Percentiles rank a stretch among this genome's conserved stretches.
These are phyloP conservation scores for Aspidoscelis tigris DNA, from an alignment of 2,113 vertebrate genomes.

Conservation along the genomic window DNA sequence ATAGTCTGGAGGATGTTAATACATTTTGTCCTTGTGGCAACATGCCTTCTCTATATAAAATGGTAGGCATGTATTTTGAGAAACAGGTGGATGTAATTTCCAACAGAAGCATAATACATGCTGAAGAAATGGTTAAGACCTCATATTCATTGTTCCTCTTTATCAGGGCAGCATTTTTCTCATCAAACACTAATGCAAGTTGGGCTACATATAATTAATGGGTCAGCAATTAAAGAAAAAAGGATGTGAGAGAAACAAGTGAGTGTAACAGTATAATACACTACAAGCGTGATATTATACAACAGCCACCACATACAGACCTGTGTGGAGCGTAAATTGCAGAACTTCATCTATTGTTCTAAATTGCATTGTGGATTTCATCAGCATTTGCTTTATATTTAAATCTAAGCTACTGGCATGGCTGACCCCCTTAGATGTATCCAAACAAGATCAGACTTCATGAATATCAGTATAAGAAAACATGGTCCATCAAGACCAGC, in stretches of 20 bases:
- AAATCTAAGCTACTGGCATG: not conserved
- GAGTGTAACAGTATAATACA: conserved; percentile 1
- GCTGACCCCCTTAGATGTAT: not conserved
- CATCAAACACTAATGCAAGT: no score
- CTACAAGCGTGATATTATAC: not conserved
- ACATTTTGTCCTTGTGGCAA: no score
- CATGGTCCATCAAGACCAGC: no score
- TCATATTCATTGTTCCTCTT: no score
- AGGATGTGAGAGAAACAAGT: conserved; percentile 5
- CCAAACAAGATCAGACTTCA: not conserved
- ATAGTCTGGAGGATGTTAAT: no score
- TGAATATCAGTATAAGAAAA: not conserved
- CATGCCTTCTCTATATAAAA: no score
- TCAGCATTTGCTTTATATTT: conserved; percentile 10
- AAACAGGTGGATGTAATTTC: no score
- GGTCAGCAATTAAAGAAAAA: conserved; percentile 17
- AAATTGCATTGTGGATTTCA: not conserved
- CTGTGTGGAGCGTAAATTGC: not conserved
- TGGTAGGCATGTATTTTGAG: no score
- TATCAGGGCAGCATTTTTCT: no score
- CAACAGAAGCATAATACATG: no score
- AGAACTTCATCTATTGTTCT: conserved; percentile 12
- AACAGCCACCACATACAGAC: not conserved
- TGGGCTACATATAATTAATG: conserved; percentile 16
- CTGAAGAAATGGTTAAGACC: no score